Percentiles rank a stretch among this genome's conserved stretches.
phyloP scores from a whole-genome alignment of 2,113 vertebrate genomes.

The Podilymbus podiceps region DNA sequence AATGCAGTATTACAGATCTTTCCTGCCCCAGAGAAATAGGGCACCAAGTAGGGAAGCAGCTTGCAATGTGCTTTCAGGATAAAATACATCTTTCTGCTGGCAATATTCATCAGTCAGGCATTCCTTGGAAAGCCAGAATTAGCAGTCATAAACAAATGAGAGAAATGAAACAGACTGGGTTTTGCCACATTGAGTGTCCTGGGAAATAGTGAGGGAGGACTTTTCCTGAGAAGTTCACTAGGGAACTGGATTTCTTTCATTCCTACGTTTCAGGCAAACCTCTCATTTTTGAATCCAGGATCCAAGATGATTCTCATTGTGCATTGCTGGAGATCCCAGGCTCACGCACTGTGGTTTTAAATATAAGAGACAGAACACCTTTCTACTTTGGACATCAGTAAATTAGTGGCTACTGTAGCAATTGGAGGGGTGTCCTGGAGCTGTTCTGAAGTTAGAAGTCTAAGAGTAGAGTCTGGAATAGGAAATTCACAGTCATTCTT shows the following conservation, averaged over 20 bases:
- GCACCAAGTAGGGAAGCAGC: background rate
- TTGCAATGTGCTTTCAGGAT: background rate
- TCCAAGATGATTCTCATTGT: background rate
- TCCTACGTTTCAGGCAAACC: background rate
- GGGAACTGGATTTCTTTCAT: background rate
- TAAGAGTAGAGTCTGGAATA: background rate
- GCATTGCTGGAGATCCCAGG: background rate
- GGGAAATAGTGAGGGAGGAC: background rate
- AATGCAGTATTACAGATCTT: background rate
- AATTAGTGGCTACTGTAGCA: background rate
- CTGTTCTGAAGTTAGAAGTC: rapidly evolving
- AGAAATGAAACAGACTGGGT: background rate
- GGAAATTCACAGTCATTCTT: background rate
- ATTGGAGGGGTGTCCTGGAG: background rate
- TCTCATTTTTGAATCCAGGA: background rate
- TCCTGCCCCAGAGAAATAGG: background rate
- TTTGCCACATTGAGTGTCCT: background rate
- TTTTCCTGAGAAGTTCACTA: background rate
- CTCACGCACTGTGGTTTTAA: background rate
- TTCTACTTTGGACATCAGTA: background rate
- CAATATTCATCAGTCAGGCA: background rate
- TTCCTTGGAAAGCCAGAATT: background rate
- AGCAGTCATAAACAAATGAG: background rate
- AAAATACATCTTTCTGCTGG: background rate
- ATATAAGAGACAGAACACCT: background rate